Percentiles rank a stretch among this genome's conserved stretches.
These are phyloP conservation scores for Muraenolepis orangiensis DNA, from an alignment of 2,797 vertebrate genomes.

Conservation along the genomic window DNA sequence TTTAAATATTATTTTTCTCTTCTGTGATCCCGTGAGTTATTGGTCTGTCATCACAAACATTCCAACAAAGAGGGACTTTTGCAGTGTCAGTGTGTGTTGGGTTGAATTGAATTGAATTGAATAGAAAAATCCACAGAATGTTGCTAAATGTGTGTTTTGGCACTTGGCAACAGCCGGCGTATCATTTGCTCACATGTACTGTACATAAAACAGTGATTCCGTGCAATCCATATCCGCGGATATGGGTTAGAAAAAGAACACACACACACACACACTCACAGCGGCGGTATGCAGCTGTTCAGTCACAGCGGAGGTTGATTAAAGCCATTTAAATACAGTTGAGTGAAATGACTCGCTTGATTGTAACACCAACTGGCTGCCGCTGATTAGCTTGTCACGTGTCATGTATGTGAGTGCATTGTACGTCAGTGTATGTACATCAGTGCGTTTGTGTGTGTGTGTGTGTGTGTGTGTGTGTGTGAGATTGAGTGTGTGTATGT, in stretches of 20 bases:
- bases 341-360: conserved; percentile 2
- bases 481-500: background rate
- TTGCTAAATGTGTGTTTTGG: background rate
- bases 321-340: background rate
- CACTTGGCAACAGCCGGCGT: background rate
- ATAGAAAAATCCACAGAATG: background rate
- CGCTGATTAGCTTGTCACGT: background rate
- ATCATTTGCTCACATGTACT: background rate
- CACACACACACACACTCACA: no score
- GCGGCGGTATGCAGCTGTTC: background rate
- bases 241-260: background rate
- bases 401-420: background rate
- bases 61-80: background rate
- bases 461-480: background rate
- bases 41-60: background rate
- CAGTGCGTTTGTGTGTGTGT: no score
- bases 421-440: background rate
- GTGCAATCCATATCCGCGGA: background rate
- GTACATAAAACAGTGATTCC: background rate
- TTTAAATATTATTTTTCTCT: background rate
- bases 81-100: background rate
- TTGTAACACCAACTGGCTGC: background rate
- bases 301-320: background rate
- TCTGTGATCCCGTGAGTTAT: background rate
- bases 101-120: no score